Percentiles rank a stretch among this genome's conserved stretches.
These are phyloP conservation scores for Vidua chalybeata DNA, from an alignment of 2,113 vertebrate genomes.

Conservation along the genomic window DNA sequence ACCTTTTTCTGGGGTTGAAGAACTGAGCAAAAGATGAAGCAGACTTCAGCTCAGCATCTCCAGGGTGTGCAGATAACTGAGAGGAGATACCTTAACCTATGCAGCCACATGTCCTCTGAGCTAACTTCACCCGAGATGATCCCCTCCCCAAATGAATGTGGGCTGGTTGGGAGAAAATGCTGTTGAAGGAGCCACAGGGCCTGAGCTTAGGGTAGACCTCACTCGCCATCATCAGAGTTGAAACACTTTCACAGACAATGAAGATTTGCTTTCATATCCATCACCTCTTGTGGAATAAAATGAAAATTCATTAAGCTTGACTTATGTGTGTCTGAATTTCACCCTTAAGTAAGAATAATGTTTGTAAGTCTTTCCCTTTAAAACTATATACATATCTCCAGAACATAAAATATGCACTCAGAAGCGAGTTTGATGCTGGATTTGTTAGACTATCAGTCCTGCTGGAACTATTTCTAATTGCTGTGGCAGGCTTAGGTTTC, in stretches of 20 bases:
- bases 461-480: neutral
- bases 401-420: neutral
- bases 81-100: neutral
- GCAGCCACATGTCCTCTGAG: rapidly evolving
- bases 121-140: neutral
- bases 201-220: neutral
- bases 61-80: neutral
- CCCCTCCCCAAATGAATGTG: neutral
- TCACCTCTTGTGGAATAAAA: neutral
- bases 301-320: neutral
- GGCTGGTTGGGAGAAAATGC: neutral
- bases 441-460: neutral
- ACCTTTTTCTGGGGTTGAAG: neutral
- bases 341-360: neutral
- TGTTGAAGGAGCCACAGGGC: neutral
- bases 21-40: neutral
- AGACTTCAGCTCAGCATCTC: neutral
- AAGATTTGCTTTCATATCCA: neutral
- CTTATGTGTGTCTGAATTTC: neutral
- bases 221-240: rapidly evolving
- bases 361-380: neutral
- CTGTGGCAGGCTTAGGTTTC: neutral
- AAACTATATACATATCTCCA: neutral
- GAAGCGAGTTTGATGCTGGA: neutral
- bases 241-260: neutral